Base-by-base conservation (phyloP, 2,113 vertebrate species). In the Oriolus oriolus region DNA sequence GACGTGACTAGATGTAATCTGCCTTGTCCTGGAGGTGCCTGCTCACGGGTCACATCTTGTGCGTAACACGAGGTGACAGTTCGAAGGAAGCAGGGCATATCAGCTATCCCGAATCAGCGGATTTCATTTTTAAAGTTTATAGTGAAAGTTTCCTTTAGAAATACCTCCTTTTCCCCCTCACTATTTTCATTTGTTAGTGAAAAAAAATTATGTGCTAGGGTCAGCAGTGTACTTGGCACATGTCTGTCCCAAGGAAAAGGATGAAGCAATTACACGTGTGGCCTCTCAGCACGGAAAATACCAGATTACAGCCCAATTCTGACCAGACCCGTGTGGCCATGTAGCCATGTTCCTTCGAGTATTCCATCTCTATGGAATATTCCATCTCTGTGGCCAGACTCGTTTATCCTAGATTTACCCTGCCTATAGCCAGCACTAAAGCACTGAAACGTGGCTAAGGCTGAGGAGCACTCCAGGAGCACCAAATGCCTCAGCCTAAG, bases 21-120 rank as follows among this genome's bases (percentile, higher is more conserved):
- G 56, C 41, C 39, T 19, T 15, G 42, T n/a, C n/a, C 79, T 74
- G 64, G 35, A 59, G 75, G 68, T 22, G 71, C 50, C 9, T 21
- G 85, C 83, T 66, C 75, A 41, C 68, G 30, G 76, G 95, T 93
- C 88, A 95, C 92, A 96, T 93, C 95, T 96, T 3, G 79, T 95
- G 76, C 35, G 64, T 92, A 94, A 93, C 66, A 26, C 13, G 26
- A 52, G 74, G 75, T 88, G 94, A 84, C 70, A 2, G 54, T 4
- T 23, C 7, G 7, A 63, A 91, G 95, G 90, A 91, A 95, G 85
- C 54, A 64, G 93, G 54, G 85, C 75, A 0, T 16, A 83, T 27
- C 76, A 52, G 27, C 56, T 69, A 78, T n/a, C 66, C 81, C 28
- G 0, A 87, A 80, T 63, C 92, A 78, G 71, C 50, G 0, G 30